Conservation (phyloP, 2,797 vertebrate genomes). For the Sebastes diaconus region DNA sequence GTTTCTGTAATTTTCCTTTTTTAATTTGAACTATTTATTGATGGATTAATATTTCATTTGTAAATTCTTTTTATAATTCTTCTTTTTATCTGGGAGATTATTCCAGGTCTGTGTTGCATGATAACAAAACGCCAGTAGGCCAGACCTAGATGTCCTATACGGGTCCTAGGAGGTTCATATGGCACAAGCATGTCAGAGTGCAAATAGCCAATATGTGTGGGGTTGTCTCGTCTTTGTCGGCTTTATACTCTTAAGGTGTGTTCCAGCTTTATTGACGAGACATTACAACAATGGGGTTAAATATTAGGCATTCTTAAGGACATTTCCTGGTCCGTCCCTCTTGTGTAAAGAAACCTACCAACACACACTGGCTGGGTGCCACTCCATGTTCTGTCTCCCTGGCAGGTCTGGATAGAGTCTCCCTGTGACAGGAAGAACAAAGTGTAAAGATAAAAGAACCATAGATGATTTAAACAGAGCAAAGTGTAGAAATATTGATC, state of each 20-base stretch:
- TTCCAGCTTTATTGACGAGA: background rate
- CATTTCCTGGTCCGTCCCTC: background rate
- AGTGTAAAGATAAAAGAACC: background rate
- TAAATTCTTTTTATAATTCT: too few species aligned
- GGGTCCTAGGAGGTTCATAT: too few species aligned
- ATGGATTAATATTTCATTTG: too few species aligned
- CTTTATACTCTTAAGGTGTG: background rate
- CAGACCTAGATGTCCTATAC: too few species aligned
- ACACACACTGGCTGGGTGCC: constrained; percentile 85
- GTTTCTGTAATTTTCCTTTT: too few species aligned
- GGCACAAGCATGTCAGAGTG: background rate
- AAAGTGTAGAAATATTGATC: background rate
- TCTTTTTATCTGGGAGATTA: too few species aligned
- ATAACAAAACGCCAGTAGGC: too few species aligned
- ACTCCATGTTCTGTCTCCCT: constrained; percentile 89
- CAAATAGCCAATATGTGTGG: too few species aligned
- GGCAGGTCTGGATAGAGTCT: constrained; percentile 86
- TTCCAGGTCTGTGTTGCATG: too few species aligned
- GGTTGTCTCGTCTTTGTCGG: too few species aligned
- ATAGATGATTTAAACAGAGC: background rate
- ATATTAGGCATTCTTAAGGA: background rate
- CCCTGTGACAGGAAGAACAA: constrained; percentile 78
- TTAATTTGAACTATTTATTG: too few species aligned
- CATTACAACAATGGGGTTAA: background rate
- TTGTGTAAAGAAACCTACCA: constrained; percentile 81